Percentiles rank a stretch among this genome's conserved stretches.
Evolutionary conservation across 2,888 invertebrate species (phyloP).

Genomic region (Himalopsyche japonica): DNA sequence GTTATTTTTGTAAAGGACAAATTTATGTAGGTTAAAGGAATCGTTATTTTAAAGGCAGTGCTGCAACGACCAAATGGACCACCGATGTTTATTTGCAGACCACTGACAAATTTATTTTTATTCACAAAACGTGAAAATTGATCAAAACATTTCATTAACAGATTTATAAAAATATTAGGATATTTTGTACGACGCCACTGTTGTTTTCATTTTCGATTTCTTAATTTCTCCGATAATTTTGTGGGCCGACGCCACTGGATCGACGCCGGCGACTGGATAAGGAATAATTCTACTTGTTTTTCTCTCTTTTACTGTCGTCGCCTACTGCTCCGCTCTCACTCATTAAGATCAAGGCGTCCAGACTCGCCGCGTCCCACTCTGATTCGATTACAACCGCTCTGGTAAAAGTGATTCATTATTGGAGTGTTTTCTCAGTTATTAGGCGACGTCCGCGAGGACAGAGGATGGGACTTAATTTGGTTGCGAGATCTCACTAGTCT

Average conservation of each 20-base stretch:
- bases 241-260: conserved; percentile 23
- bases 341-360: neutral
- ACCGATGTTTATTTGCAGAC: no score
- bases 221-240: conserved; percentile 2
- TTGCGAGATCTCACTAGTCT: conserved; percentile 8
- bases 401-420: conserved; percentile 39
- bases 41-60: no score
- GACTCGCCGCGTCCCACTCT: conserved; percentile 24
- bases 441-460: conserved; percentile 17
- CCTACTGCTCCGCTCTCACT: neutral
- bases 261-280: conserved; percentile 35
- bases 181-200: neutral
- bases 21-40: no score
- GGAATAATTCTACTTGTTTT: conserved; percentile 38
- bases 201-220: neutral
- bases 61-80: no score
- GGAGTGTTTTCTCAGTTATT: conserved; percentile 40
- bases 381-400: conserved; percentile 36
- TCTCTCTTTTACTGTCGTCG: conserved; percentile 8
- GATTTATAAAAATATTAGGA: no score
- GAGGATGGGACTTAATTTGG: conserved; percentile 35
- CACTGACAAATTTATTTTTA: no score
- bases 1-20: no score
- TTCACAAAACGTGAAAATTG: no score
- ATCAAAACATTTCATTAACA: no score